Evolutionary conservation across 30 jellyfish, hydroid and myxozoan species (phyloP).

Genomic region (Chrysaora quinquecirrha): DNA sequence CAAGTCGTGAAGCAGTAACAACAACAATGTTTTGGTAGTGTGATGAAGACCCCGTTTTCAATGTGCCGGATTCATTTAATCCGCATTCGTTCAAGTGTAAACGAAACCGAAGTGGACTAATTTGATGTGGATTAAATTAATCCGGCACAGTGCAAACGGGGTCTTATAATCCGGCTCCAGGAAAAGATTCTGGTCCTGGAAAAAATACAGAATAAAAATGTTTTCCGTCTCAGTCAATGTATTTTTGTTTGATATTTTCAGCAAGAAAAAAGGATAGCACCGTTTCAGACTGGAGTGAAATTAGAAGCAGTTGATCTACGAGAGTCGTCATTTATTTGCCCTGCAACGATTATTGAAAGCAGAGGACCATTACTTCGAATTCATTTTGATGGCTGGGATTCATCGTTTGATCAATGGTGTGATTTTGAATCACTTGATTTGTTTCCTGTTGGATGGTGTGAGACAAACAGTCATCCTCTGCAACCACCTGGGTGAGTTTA

Average conservation of each 20-base stretch:
- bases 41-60: too few relatives aligned
- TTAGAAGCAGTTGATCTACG: constrained; percentile 98
- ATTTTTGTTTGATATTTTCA: constrained; percentile 7
- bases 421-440: constrained; percentile 86
- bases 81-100: too few relatives aligned
- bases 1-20: too few relatives aligned
- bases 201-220: too few relatives aligned
- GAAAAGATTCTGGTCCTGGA: too few relatives aligned
- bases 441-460: constrained; percentile 99
- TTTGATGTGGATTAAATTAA: too few relatives aligned
- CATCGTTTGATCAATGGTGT: constrained; percentile 96
- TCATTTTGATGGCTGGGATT: constrained; percentile 99
- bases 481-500: constrained; percentile 99
- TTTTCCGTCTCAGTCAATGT: too few relatives aligned
- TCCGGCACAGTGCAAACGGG: too few relatives aligned
- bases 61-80: too few relatives aligned
- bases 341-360: constrained; percentile 88
- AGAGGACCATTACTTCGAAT: constrained; percentile 93
- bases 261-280: constrained; percentile 73
- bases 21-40: too few relatives aligned
- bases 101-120: too few relatives aligned
- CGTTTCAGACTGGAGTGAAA: constrained; percentile 88
- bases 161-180: too few relatives aligned
- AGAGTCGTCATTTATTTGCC: constrained; percentile 97
- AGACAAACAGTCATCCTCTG: constrained; percentile 87